A percentile compares a stretch with the other conserved stretches of the same genome.
Conservation (phyloP, 2,888 invertebrate species). For the Nasonovia ribisnigri region DNA sequence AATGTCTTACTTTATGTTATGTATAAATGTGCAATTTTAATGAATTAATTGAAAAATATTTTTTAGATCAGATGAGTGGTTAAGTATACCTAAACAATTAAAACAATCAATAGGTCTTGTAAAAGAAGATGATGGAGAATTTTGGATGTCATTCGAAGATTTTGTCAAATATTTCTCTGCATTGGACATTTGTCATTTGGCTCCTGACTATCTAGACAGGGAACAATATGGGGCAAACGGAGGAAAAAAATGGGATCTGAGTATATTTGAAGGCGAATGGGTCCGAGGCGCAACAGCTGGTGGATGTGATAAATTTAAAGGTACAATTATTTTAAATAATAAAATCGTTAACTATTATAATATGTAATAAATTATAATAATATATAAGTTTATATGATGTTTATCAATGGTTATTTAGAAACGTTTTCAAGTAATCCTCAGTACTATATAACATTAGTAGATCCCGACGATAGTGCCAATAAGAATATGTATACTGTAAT, state of each 20-base stretch:
- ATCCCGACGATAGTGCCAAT: slow-evolving; percentile 87
- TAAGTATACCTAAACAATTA: slow-evolving; percentile 85
- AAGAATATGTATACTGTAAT: slow-evolving; percentile 94
- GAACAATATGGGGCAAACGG: slow-evolving; percentile 76
- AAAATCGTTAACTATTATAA: background rate
- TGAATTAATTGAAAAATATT: slow-evolving; percentile 15
- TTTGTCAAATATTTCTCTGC: slow-evolving; percentile 86
- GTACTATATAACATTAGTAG: slow-evolving; percentile 84
- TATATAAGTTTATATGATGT: background rate
- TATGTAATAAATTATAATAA: background rate
- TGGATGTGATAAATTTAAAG: slow-evolving; percentile 91
- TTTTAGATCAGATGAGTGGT: slow-evolving; percentile 89
- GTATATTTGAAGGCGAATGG: slow-evolving; percentile 95
- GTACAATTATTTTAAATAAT: slow-evolving; percentile 70
- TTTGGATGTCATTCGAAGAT: slow-evolving; percentile 97
- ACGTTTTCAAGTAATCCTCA: slow-evolving; percentile 96
- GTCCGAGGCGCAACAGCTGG: slow-evolving; percentile 92
- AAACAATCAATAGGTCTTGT: slow-evolving; percentile 89
- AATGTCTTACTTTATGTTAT: background rate
- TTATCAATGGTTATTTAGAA: slow-evolving; percentile 73
- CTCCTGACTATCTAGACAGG: slow-evolving; percentile 89
- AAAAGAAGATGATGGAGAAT: slow-evolving; percentile 95
- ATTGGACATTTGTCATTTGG: slow-evolving; percentile 95
- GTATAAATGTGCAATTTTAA: background rate
- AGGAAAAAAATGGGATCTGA: slow-evolving; percentile 93